phyloP scores from a whole-genome alignment of 92 coral and sea anemone genomes.

The Paramuricea clavata region DNA sequence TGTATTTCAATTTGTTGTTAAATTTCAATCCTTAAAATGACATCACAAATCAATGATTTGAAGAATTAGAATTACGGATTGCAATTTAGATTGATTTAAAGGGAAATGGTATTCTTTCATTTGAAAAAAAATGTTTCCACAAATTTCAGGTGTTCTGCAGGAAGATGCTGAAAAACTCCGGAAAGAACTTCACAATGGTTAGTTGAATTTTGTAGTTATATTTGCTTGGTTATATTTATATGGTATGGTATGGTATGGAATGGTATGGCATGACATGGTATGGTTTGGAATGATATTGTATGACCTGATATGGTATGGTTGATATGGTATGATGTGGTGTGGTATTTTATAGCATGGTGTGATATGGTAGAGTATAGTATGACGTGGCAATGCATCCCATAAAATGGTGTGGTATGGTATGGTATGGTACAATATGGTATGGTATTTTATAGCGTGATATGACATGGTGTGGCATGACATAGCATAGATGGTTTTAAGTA shows the following conservation, averaged over 20 bases:
- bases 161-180: slow-evolving; percentile 96
- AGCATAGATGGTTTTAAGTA: neutral
- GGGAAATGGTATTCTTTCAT: no score
- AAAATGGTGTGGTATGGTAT: neutral
- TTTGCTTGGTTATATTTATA: no score
- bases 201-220: neutral
- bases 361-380: no score
- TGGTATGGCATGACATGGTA: neutral
- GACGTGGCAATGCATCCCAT: no score
- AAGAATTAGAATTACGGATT: neutral
- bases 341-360: neutral
- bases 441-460: no score
- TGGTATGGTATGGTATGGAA: neutral
- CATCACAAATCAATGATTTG: no score
- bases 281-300: neutral
- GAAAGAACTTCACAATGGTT: slow-evolving; percentile 95
- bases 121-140: no score
- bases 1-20: no score
- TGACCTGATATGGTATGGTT: neutral
- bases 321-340: no score
- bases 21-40: no score
- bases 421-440: neutral
- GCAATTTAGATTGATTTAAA: no score
- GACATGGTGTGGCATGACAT: neutral
- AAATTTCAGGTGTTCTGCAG: slow-evolving; percentile 82